Evolutionary conservation across 2,888 invertebrate species (phyloP), one percentile per base, ranked within the genome.

Genomic region (Clistopyga incitator): DNA sequence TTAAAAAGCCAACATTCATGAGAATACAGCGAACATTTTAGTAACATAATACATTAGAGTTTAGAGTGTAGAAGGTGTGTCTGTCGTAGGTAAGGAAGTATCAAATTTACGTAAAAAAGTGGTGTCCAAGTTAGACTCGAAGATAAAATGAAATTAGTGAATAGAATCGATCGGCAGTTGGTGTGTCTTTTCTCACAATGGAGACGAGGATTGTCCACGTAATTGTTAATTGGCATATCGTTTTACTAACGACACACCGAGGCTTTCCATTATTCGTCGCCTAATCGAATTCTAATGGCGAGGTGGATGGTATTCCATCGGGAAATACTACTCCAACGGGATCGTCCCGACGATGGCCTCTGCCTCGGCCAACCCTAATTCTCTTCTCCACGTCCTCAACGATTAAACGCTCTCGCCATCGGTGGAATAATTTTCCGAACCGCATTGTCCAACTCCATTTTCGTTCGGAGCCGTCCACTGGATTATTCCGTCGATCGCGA

Each of bases 211-310:
- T 64, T 64, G 64, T 64, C 11, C 42, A 47, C 29, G 59, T 74
- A 78, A 82, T 82, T 82, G 78, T 78, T 78, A 78, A 82, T 82
- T 74, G 74, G 78, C 82, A 82, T 82, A 82, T 78, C 61, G 72
- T 82, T 74, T 82, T 74, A 72, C 52, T 25, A 74, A 54, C 78
- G 74, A 74, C 72, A 74, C 72, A 38, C 50, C 72, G 74, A 25
- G 68, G 67, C 76, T 82, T 78, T 82, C 74, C 78, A 82, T 78
- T 82, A 82, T 78, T 82, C 74, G 61, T 74, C 78, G 68, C 34
- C 72, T 82, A 78, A 82, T 82, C 67, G 78, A 82, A 82, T 78
- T 74, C 68, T 72, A 78, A 78, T 78, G 82, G 61, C 64, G 67
- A 74, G 67, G 52, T 68, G 68, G 67, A 18, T 20, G 59, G 52